These are phyloP conservation scores for Pagrus major DNA, from an alignment of 2,113 vertebrate species.

Conservation along the genomic window DNA sequence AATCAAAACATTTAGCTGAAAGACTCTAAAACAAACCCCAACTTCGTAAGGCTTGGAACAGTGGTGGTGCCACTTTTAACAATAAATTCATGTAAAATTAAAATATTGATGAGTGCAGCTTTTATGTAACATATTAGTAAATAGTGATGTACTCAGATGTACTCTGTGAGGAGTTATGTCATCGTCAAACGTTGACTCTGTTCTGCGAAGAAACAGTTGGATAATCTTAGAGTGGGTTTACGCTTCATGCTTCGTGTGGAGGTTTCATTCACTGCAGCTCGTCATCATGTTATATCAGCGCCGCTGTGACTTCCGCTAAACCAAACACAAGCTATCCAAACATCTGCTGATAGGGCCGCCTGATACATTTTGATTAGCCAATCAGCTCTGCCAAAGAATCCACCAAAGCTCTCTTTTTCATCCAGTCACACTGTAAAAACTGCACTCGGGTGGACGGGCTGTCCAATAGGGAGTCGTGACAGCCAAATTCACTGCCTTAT, in stretches of 20 bases:
- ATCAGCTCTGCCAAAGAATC: slow-evolving; percentile 17
- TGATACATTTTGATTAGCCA: slow-evolving; percentile 15
- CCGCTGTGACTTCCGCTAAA: not conserved
- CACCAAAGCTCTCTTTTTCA: not conserved
- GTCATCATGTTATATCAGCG: slow-evolving; percentile 2
- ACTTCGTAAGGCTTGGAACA: not conserved
- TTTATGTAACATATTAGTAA: not conserved
- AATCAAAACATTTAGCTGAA: not conserved
- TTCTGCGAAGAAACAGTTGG: not conserved
- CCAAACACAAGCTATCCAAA: slow-evolving; percentile 21
- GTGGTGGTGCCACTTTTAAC: not conserved
- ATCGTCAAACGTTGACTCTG: not conserved
- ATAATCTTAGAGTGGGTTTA: not conserved
- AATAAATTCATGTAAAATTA: not conserved
- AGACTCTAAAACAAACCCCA: not conserved
- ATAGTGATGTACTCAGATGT: not conserved
- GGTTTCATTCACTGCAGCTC: not conserved
- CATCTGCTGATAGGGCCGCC: slow-evolving; percentile 4
- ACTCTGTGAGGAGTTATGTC: not conserved
- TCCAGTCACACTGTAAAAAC: slow-evolving; percentile 31
- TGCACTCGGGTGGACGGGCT: not conserved
- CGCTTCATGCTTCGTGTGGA: not conserved
- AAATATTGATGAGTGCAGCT: not conserved
- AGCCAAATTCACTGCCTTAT: slow-evolving; percentile 39
- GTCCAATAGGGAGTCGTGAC: slow-evolving; percentile 18